Evolutionary conservation across 2,888 invertebrate species (phyloP).

Genomic region (Epinotia bilunana): DNA sequence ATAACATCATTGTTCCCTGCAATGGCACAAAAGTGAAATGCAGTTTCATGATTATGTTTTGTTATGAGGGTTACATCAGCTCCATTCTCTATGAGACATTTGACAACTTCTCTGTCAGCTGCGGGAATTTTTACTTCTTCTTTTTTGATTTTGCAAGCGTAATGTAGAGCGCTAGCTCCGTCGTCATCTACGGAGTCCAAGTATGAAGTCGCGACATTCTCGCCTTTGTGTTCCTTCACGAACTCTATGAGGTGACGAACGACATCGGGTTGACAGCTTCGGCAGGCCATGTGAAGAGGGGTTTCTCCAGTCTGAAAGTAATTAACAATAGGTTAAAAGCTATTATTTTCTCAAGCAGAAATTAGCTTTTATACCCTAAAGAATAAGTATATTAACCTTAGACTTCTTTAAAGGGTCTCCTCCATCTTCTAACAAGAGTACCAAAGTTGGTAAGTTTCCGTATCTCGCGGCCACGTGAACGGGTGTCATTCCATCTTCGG

Average conservation of each 20-base stretch:
- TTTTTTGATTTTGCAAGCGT: slow-evolving; percentile 95
- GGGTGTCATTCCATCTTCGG: slow-evolving; percentile 98
- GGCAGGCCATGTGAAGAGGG: slow-evolving; percentile 96
- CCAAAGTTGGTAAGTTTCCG: slow-evolving; percentile 94
- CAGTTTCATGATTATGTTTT: slow-evolving; percentile 95
- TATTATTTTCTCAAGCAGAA: slow-evolving; percentile 7
- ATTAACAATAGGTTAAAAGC: background rate
- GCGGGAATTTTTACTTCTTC: slow-evolving; percentile 89
- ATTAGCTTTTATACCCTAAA: background rate
- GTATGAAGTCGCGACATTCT: slow-evolving; percentile 91
- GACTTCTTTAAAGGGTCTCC: slow-evolving; percentile 97
- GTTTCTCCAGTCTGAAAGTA: slow-evolving; percentile 93
- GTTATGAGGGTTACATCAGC: slow-evolving; percentile 95
- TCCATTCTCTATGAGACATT: slow-evolving; percentile 94
- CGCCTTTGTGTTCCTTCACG: slow-evolving; percentile 89
- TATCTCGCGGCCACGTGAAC: slow-evolving; percentile 97
- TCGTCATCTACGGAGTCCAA: slow-evolving; percentile 95
- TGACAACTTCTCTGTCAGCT: slow-evolving; percentile 94
- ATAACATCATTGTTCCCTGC: slow-evolving; percentile 98
- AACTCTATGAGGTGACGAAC: slow-evolving; percentile 94
- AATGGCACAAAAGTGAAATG: slow-evolving; percentile 97
- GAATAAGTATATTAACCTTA: slow-evolving; percentile 85
- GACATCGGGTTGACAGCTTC: slow-evolving; percentile 93
- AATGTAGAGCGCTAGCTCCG: slow-evolving; percentile 97
- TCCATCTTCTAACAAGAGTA: slow-evolving; percentile 95